A percentile compares a stretch with the other conserved stretches of the same genome.
Evolutionary conservation across 2,888 invertebrate species (phyloP).

Genomic region (Argyresthia albistria): DNA sequence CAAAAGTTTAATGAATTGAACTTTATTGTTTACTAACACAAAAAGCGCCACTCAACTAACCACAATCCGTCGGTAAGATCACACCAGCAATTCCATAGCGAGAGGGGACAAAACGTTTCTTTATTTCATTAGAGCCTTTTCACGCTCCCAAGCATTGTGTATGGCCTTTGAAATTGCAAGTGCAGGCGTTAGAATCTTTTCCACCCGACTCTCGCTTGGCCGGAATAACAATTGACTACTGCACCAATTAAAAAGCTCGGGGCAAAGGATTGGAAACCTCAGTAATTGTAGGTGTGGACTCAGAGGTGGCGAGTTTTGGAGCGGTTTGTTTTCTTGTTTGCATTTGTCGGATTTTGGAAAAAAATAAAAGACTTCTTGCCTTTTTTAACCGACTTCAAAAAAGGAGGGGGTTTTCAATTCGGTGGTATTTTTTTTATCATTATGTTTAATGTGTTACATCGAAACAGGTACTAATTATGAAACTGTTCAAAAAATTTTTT

Average conservation of each 20-base stretch:
- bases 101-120: constrained; percentile 13
- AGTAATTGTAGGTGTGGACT: not conserved
- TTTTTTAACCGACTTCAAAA: too few species aligned
- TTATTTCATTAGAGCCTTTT: constrained; percentile 15
- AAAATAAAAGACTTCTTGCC: too few species aligned
- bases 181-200: constrained; percentile 4
- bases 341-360: too few species aligned
- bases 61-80: constrained; percentile 18
- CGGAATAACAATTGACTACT: constrained; percentile 1
- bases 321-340: too few species aligned
- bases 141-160: constrained; percentile 10
- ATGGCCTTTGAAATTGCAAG: constrained; percentile 7
- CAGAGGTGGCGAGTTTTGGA: too few species aligned
- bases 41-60: not conserved
- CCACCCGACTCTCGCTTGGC: not conserved
- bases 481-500: too few species aligned
- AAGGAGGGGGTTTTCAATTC: too few species aligned
- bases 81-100: constrained; percentile 24
- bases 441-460: too few species aligned
- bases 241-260: constrained; percentile 1
- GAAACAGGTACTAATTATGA: too few species aligned
- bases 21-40: too few species aligned
- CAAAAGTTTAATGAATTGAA: too few species aligned
- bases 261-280: not conserved
- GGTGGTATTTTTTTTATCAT: too few species aligned